These are phyloP conservation scores for Mus minutoides DNA, from an alignment of 2,797 vertebrate species.

Conservation along the genomic window DNA sequence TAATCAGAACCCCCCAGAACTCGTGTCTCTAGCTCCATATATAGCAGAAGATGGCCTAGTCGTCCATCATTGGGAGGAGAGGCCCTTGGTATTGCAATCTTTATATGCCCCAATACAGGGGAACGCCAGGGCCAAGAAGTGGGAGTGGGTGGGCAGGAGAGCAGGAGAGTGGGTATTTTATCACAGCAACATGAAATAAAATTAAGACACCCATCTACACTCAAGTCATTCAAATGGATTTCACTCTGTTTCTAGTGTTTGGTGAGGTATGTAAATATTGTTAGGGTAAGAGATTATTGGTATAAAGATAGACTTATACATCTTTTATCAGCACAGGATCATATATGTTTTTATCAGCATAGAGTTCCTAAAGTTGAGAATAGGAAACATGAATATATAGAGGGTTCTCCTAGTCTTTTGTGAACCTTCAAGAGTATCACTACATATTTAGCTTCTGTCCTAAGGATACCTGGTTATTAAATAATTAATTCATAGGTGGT, in stretches of 20 bases:
- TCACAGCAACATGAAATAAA: not conserved
- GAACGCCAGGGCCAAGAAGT: too few species aligned
- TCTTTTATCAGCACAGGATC: not conserved
- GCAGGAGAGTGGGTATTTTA: too few species aligned
- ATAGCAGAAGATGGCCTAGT: too few species aligned
- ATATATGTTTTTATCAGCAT: not conserved
- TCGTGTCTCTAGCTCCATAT: too few species aligned
- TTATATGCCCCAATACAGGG: too few species aligned
- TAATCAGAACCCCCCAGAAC: too few species aligned
- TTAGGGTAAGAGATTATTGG: not conserved
- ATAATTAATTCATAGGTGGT: not conserved
- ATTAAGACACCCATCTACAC: not conserved
- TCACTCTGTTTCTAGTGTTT: not conserved
- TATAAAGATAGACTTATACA: not conserved
- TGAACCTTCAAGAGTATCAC: not conserved
- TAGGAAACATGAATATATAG: not conserved
- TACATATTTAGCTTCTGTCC: not conserved
- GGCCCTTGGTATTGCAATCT: too few species aligned
- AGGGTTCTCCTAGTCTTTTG: not conserved
- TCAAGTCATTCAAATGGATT: not conserved
- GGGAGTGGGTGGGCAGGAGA: too few species aligned
- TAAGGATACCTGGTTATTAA: not conserved
- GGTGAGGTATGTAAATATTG: not conserved
- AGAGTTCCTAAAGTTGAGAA: not conserved
- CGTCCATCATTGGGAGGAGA: too few species aligned